These are phyloP conservation scores for Drosophila triauraria DNA, from an alignment of 1,140 invertebrate species.

Conservation along the genomic window DNA sequence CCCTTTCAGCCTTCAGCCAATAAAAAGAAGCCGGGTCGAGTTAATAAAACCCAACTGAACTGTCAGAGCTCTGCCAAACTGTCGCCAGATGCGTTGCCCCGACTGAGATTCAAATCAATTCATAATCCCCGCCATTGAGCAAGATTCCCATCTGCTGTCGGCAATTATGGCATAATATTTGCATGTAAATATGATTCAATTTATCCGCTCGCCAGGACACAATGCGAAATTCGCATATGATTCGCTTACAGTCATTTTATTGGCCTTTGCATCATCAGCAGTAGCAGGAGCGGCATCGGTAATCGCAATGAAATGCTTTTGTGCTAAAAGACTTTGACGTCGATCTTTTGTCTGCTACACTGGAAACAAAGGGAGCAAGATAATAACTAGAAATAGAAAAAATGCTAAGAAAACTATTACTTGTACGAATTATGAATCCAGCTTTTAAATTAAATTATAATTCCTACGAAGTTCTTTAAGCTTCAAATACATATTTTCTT, in stretches of 20 bases:
- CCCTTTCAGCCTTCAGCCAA: conserved; percentile 11
- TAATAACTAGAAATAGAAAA: too few relatives aligned
- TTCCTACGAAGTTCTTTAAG: too few relatives aligned
- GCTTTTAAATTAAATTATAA: too few relatives aligned
- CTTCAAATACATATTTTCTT: too few relatives aligned
- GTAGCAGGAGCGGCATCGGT: not conserved
- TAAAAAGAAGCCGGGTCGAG: conserved; percentile 35
- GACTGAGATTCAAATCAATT: conserved; percentile 24
- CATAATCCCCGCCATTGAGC: conserved; percentile 37
- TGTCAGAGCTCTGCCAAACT: conserved; percentile 13
- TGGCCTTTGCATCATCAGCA: conserved; percentile 21
- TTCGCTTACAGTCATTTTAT: conserved; percentile 48
- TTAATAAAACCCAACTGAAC: conserved; percentile 35
- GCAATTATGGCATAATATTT: conserved; percentile 55
- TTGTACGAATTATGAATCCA: too few relatives aligned
- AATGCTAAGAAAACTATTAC: too few relatives aligned
- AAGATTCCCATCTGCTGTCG: conserved; percentile 14
- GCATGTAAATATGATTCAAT: conserved; percentile 43
- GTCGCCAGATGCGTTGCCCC: conserved; percentile 28
- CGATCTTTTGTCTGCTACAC: conserved; percentile 21
- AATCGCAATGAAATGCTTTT: conserved; percentile 4
- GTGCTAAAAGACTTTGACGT: conserved; percentile 8
- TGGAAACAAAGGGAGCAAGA: not conserved
- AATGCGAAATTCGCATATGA: conserved; percentile 45
- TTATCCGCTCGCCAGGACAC: conserved; percentile 30